phyloP scores from a whole-genome alignment of 2,888 invertebrate species.

The Rhamphomyia laevipes region DNA sequence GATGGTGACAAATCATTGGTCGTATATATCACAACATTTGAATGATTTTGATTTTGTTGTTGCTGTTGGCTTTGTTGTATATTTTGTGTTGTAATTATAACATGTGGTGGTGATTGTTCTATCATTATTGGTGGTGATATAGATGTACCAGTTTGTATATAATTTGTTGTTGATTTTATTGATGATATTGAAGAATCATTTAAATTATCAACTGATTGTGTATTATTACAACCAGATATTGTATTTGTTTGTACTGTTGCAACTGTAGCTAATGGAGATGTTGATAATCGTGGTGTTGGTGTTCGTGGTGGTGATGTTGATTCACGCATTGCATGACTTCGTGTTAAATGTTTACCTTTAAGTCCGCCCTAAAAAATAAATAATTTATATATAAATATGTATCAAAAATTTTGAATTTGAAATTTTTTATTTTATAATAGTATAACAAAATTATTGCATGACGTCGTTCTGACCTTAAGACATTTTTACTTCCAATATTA shows the following conservation, averaged over 20 bases:
- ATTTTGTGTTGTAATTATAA: constrained; percentile 35
- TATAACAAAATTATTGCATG: too few species aligned
- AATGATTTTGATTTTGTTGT: constrained; percentile 5
- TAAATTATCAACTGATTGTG: not conserved
- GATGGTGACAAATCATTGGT: not conserved
- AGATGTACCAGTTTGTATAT: not conserved
- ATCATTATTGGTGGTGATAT: not conserved
- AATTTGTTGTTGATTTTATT: not conserved
- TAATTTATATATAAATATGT: constrained; percentile 5
- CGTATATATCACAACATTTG: constrained; percentile 7
- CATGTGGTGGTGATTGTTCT: constrained; percentile 29
- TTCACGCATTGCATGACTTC: constrained; percentile 85
- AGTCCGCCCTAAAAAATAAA: constrained; percentile 45
- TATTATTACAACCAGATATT: not conserved
- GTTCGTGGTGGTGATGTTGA: constrained; percentile 55
- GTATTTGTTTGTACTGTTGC: not conserved
- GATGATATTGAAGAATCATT: not conserved
- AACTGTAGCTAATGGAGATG: not conserved
- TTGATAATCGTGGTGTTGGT: constrained; percentile 39
- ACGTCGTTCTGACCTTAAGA: too few species aligned
- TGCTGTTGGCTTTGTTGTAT: constrained; percentile 24
- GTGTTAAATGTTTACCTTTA: constrained; percentile 71
- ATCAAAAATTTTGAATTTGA: too few species aligned
- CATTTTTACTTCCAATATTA: too few species aligned
- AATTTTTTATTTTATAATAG: too few species aligned